phyloP scores from a whole-genome alignment of 2,797 vertebrate species.

The Petrocephalus sullivani region DNA sequence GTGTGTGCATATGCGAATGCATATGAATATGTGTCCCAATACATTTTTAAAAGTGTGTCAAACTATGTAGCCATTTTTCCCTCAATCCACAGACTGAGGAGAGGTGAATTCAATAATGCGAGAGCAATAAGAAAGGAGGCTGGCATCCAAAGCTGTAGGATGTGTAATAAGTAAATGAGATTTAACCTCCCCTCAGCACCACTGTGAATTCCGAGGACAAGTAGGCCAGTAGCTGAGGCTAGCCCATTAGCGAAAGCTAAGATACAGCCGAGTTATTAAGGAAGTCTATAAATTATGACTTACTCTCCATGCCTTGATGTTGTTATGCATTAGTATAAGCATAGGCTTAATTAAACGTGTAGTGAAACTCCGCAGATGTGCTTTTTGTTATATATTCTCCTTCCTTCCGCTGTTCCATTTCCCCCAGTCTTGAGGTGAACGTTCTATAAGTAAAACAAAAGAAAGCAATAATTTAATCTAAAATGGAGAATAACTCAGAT shows the following conservation, averaged over 20 bases:
- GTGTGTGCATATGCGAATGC: neutral
- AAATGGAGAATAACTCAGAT: neutral
- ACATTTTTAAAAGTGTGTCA: neutral
- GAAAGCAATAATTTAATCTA: neutral
- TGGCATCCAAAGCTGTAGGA: neutral
- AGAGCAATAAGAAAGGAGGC: constrained; percentile 9
- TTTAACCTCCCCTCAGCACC: constrained; percentile 5
- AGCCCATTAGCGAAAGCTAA: neutral
- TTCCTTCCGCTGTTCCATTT: neutral
- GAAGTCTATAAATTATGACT: constrained; percentile 15
- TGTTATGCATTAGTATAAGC: constrained; percentile 1
- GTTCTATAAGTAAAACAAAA: neutral
- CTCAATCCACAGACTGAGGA: neutral
- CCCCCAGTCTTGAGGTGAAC: neutral
- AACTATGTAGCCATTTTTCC: neutral
- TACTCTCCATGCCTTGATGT: neutral
- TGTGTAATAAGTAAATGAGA: constrained; percentile 18
- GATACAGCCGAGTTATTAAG: neutral
- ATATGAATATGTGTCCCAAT: neutral
- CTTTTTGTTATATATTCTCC: neutral
- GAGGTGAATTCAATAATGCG: constrained; percentile 1
- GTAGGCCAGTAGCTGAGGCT: neutral
- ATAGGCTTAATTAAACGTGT: neutral
- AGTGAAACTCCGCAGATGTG: constrained; percentile 1
- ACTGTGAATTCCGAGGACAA: constrained; percentile 6